Conservation (phyloP, 2,113 vertebrate genomes). For the Apteryx owenii region DNA sequence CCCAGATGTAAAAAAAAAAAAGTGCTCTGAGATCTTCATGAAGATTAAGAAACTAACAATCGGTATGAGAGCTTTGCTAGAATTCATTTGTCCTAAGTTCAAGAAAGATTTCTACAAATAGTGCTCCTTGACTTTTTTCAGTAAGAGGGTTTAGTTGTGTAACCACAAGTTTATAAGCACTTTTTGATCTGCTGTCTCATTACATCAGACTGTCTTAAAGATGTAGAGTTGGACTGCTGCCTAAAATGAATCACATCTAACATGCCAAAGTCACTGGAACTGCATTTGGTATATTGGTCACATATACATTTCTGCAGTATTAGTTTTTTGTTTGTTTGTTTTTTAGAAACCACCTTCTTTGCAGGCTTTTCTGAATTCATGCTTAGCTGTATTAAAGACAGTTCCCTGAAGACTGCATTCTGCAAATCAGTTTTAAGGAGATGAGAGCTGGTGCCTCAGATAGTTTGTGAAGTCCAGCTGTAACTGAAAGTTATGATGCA, state of each 20-base stretch:
- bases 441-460: not conserved
- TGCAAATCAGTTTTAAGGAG: not conserved
- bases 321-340: no score
- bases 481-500: not conserved
- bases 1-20: not conserved
- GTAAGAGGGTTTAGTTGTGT: not conserved
- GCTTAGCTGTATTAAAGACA: not conserved
- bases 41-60: not conserved
- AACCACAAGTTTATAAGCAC: no score
- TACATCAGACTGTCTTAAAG: not conserved
- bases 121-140: not conserved
- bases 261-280: not conserved
- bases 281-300: no score
- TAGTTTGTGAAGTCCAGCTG: not conserved
- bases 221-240: not conserved
- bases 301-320: no score
- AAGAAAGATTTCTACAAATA: not conserved
- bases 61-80: not conserved
- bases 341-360: not conserved
- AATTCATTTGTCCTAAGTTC: not conserved
- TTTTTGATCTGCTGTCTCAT: not conserved
- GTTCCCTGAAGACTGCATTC: not conserved
- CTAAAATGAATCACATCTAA: not conserved
- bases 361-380: not conserved
- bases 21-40: not conserved